Evolutionary conservation across 2,888 invertebrate species (phyloP).

Genomic region (Tetanocera ferruginea): DNA sequence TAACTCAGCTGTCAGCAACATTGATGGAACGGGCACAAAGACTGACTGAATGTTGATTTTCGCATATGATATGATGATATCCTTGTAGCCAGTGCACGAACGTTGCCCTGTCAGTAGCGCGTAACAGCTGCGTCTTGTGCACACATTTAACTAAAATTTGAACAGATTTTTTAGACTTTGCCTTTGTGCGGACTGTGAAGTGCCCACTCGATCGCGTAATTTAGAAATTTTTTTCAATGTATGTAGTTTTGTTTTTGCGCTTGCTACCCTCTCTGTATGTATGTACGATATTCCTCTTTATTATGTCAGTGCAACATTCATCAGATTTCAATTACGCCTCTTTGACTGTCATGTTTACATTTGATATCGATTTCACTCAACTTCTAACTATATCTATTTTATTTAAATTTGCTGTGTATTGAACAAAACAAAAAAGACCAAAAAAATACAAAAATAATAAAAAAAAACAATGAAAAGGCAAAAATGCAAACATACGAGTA

Average conservation of each 20-base stretch:
- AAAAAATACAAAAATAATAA: neutral
- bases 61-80: neutral
- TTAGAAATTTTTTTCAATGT: neutral
- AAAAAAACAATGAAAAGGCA: neutral
- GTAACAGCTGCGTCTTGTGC: conserved; percentile 9
- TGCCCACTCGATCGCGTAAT: neutral
- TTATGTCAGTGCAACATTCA: too few relatives aligned
- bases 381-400: neutral
- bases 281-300: too few relatives aligned
- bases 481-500: too few relatives aligned
- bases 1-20: conserved; percentile 3
- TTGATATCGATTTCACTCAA: conserved; percentile 1
- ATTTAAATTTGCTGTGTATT: conserved; percentile 6
- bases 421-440: neutral
- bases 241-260: neutral
- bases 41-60: neutral
- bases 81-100: neutral
- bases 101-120: neutral
- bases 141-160: conserved; percentile 1
- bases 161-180: conserved; percentile 2
- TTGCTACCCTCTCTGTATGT: neutral
- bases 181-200: neutral
- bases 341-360: neutral
- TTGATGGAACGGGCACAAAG: neutral
- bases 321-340: neutral